Percentiles rank a stretch among this genome's conserved stretches.
These are phyloP conservation scores for Verasper variegatus DNA, from an alignment of 2,113 vertebrate species.

Conservation along the genomic window DNA sequence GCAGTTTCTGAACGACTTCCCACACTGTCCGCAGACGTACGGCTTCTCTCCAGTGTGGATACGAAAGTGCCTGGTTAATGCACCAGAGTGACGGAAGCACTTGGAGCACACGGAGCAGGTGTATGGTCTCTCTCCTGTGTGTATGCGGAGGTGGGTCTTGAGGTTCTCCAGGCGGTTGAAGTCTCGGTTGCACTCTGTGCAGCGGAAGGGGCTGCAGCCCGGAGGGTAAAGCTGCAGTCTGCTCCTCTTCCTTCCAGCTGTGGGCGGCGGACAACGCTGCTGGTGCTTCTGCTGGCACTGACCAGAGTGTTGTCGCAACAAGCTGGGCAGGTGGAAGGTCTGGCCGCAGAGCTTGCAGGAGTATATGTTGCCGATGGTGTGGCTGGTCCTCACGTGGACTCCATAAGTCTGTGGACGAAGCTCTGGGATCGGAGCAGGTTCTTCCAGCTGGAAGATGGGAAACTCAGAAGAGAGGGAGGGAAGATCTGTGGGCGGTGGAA, in stretches of 20 bases:
- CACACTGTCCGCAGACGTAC: slow-evolving; percentile 78
- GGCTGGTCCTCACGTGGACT: slow-evolving; percentile 45
- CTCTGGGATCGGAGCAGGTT: slow-evolving; percentile 36
- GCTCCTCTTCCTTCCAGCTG: slow-evolving; percentile 24
- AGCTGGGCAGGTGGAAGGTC: slow-evolving; percentile 72
- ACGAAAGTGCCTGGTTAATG: slow-evolving; percentile 80
- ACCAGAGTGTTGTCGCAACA: slow-evolving; percentile 71
- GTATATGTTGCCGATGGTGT: slow-evolving; percentile 12
- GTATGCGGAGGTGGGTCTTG: slow-evolving; percentile 82
- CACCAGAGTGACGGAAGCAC: slow-evolving; percentile 81
- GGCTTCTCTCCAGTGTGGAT: slow-evolving; percentile 83
- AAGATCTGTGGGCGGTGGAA: slow-evolving; percentile 24
- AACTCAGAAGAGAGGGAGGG: slow-evolving; percentile 53
- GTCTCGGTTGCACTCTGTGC: slow-evolving; percentile 75
- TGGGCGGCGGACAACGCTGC: slow-evolving; percentile 49
- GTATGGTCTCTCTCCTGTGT: slow-evolving; percentile 81
- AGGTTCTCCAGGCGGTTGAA: slow-evolving; percentile 83
- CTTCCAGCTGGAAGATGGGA: slow-evolving; percentile 57
- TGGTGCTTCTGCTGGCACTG: slow-evolving; percentile 73
- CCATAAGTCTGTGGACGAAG: slow-evolving; percentile 43
- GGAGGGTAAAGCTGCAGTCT: slow-evolving; percentile 75
- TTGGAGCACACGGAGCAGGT: slow-evolving; percentile 78
- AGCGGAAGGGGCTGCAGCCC: slow-evolving; percentile 79
- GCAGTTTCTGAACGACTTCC: slow-evolving; percentile 80
- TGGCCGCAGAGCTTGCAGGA: slow-evolving; percentile 75